phyloP scores from a whole-genome alignment of 2,888 invertebrate genomes.

The Acanthococcus lagerstroemiae region DNA sequence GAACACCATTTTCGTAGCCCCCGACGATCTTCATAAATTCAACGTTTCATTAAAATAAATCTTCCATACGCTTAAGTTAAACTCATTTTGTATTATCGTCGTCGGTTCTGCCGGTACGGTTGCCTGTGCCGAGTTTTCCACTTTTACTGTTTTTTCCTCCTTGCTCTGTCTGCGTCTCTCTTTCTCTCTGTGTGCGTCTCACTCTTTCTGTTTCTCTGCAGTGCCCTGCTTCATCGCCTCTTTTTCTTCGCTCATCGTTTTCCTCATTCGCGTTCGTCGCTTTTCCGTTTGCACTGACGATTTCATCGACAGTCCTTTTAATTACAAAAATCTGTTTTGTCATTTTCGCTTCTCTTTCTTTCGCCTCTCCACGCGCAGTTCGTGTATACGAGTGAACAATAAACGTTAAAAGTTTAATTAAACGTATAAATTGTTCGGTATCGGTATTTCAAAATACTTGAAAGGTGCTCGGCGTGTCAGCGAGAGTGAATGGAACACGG shows the following conservation, averaged over 20 bases:
- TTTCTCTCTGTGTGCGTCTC: background rate
- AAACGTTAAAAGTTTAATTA: background rate
- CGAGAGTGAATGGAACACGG: background rate
- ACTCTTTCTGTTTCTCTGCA: background rate
- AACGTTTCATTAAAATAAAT: constrained; percentile 32
- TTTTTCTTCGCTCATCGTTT: background rate
- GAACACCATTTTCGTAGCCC: constrained; percentile 27
- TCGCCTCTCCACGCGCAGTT: background rate
- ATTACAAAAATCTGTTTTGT: background rate
- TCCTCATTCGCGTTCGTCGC: constrained; percentile 1
- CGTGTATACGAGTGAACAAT: background rate
- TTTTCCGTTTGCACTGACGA: background rate
- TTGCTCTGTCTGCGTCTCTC: background rate
- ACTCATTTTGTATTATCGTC: constrained; percentile 32
- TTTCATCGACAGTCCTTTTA: constrained; percentile 2
- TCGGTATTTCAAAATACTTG: background rate
- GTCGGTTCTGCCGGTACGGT: constrained; percentile 12
- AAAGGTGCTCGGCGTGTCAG: too few relatives aligned
- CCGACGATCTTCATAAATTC: constrained; percentile 32
- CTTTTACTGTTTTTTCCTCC: constrained; percentile 13
- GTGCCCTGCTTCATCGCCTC: background rate
- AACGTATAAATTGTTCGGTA: too few relatives aligned
- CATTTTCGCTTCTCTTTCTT: background rate
- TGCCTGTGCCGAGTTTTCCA: constrained; percentile 21
- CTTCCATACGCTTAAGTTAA: constrained; percentile 31